Percentiles rank a stretch among this genome's conserved stretches.
Evolutionary conservation across 35 echinoderm and acorn worm species (phyloP).

Genomic region (Amphiura filiformis): DNA sequence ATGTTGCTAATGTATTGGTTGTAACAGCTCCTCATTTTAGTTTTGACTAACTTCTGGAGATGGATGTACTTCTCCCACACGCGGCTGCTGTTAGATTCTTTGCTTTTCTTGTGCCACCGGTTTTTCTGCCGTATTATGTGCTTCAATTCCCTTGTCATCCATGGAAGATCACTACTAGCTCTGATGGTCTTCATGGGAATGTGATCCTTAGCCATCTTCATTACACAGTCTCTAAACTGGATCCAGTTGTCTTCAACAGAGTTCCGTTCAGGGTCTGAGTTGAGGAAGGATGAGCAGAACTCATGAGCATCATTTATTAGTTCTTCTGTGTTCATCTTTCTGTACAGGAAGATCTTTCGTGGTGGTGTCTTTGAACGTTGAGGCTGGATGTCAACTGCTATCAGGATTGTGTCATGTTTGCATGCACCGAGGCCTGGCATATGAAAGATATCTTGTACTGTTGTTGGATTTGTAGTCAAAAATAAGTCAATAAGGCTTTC

Average conservation of each 20-base stretch:
- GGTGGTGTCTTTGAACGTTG: too few species aligned
- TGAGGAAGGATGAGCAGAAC: not conserved
- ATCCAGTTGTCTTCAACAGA: slow-evolving; percentile 18
- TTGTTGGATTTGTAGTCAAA: too few species aligned
- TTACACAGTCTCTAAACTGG: slow-evolving; percentile 2
- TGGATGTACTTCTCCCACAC: slow-evolving; percentile 31
- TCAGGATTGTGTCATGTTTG: too few species aligned
- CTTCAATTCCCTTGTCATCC: slow-evolving; percentile 32
- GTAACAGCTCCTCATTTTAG: not conserved
- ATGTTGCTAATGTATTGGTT: slow-evolving; percentile 12
- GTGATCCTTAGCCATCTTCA: not conserved
- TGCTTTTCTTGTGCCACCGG: too few species aligned
- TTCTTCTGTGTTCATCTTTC: not conserved
- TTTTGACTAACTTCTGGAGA: slow-evolving; percentile 9
- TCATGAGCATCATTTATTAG: not conserved
- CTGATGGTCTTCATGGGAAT: slow-evolving; percentile 14
- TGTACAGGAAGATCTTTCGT: not conserved
- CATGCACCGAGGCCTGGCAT: not conserved
- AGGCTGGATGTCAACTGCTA: too few species aligned
- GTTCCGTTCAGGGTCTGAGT: not conserved
- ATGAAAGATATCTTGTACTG: too few species aligned
- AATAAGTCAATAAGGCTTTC: not conserved
- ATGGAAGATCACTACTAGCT: slow-evolving; percentile 16
- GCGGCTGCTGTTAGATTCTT: not conserved
- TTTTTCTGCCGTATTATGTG: too few species aligned